phyloP scores from a whole-genome alignment of 2,888 invertebrate species.

The Nemotelus pantherinus region DNA sequence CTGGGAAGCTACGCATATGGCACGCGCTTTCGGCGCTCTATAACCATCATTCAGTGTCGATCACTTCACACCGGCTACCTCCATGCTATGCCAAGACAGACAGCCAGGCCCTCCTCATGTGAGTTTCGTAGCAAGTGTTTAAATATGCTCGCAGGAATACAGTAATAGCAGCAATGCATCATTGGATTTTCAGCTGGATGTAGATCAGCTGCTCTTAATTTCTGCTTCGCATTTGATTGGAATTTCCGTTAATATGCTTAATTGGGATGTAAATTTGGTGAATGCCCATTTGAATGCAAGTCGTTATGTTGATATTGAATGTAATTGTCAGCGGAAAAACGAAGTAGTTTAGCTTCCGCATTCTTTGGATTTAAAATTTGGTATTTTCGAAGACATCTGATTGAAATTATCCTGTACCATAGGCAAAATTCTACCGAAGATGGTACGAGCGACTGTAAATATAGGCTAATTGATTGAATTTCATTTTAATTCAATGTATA shows the following conservation, averaged over 20 bases:
- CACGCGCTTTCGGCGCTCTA: slow-evolving; percentile 18
- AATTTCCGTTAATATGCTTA: slow-evolving; percentile 10
- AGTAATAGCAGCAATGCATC: neutral
- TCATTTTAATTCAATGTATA: too few species aligned
- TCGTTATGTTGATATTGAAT: neutral
- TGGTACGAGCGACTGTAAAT: too few species aligned
- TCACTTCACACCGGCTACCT: neutral
- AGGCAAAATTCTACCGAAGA: too few species aligned
- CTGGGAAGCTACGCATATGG: slow-evolving; percentile 11
- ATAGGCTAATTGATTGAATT: too few species aligned
- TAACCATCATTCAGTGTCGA: slow-evolving; percentile 9
- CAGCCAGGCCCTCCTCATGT: too few species aligned
- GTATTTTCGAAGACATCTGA: neutral
- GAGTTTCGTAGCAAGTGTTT: neutral
- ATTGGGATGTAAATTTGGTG: slow-evolving; percentile 25
- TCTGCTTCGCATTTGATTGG: slow-evolving; percentile 8
- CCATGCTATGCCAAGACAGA: too few species aligned
- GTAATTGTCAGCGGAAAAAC: too few species aligned
- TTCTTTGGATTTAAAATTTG: neutral
- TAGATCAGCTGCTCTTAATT: slow-evolving; percentile 18
- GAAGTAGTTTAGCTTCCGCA: neutral
- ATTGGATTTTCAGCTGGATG: neutral
- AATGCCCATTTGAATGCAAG: neutral
- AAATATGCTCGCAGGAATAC: neutral
- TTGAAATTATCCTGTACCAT: too few species aligned